Percentiles rank a stretch among this genome's conserved stretches.
These are phyloP conservation scores for Lepidurus arcticus DNA, from an alignment of 1,140 invertebrate species.

Conservation along the genomic window DNA sequence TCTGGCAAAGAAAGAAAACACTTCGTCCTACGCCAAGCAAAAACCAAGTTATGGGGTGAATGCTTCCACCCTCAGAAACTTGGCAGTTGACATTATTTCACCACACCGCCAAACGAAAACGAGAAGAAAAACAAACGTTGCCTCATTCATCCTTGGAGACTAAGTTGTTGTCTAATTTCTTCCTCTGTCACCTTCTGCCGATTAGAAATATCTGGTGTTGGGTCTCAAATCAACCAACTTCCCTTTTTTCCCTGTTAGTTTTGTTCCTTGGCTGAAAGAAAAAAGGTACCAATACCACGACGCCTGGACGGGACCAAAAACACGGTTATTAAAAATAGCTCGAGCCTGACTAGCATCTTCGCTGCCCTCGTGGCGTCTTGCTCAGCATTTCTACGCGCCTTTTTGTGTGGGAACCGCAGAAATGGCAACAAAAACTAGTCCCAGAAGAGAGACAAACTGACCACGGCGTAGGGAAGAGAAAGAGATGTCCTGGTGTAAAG, in stretches of 20 bases:
- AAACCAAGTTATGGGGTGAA: neutral
- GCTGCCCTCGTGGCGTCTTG: neutral
- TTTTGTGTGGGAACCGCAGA: neutral
- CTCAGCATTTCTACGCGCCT: neutral
- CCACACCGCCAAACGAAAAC: neutral
- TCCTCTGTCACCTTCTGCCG: neutral
- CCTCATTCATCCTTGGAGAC: neutral
- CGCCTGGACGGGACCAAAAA: neutral
- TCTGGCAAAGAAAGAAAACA: neutral
- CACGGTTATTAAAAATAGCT: neutral
- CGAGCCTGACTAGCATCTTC: neutral
- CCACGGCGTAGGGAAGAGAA: neutral
- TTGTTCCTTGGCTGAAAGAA: neutral
- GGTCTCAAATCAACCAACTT: neutral
- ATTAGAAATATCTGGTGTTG: conserved; percentile 3
- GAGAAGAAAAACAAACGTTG: conserved; percentile 3
- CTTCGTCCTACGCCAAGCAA: neutral
- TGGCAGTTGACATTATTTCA: neutral
- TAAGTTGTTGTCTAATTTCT: neutral
- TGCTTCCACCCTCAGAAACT: neutral
- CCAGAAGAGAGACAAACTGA: neutral
- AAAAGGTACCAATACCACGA: no score
- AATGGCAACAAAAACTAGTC: neutral
- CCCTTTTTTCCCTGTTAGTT: neutral
- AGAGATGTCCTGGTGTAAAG: neutral